phyloP scores from a whole-genome alignment of 2,797 vertebrate genomes.

The Sebastes umbrosus region DNA sequence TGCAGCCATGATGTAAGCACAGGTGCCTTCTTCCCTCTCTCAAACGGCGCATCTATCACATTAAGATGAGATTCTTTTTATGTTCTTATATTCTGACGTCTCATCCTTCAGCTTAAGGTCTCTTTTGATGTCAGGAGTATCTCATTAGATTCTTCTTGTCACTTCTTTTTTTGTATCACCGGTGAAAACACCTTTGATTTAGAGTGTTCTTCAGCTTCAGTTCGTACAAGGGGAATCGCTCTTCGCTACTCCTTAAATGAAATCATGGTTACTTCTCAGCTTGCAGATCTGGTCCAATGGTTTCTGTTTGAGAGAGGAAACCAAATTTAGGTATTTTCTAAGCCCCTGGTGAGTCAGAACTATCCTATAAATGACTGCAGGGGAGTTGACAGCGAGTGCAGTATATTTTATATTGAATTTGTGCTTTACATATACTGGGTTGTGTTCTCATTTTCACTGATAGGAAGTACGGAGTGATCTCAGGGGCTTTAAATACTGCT shows the following conservation, averaged over 20 bases:
- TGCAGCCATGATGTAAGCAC: slow-evolving; percentile 16
- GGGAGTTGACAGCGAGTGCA: neutral
- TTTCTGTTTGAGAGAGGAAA: neutral
- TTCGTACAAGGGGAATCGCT: neutral
- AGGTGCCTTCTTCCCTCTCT: slow-evolving; percentile 19
- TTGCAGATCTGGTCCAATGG: slow-evolving; percentile 2
- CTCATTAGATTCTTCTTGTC: slow-evolving; percentile 49
- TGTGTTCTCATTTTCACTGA: slow-evolving; percentile 4
- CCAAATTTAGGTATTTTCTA: neutral
- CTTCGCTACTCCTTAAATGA: neutral
- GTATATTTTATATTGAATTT: neutral
- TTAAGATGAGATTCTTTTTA: slow-evolving; percentile 36
- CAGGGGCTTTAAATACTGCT: neutral
- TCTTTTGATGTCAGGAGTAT: slow-evolving; percentile 52
- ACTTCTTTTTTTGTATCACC: slow-evolving; percentile 15
- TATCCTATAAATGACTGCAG: neutral
- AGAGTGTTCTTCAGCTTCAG: slow-evolving; percentile 10
- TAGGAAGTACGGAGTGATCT: neutral
- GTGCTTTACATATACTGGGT: neutral
- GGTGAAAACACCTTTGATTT: slow-evolving; percentile 41
- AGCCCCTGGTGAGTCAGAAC: neutral
- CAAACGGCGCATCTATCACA: slow-evolving; percentile 15
- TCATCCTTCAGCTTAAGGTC: slow-evolving; percentile 27
- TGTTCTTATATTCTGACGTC: slow-evolving; percentile 30
- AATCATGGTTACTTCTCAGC: neutral